Evolutionary conservation across 2,888 invertebrate species (phyloP), one percentile per base, ranked within the genome.

Genomic region (Drosophila rellima): DNA sequence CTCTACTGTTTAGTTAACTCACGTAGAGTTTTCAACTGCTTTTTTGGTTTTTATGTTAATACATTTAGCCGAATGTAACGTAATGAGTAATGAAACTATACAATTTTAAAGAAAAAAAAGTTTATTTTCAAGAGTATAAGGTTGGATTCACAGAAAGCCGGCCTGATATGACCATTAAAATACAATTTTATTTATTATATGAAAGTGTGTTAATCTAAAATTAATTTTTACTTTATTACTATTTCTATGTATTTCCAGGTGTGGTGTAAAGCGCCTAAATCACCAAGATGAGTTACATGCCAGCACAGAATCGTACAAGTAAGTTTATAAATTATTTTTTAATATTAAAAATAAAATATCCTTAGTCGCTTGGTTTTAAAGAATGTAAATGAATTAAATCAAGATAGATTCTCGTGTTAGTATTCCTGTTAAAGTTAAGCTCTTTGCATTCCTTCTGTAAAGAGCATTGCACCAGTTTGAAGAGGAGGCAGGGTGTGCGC

Each of bases 231-330:
- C 26, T 7, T 0, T 7, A 26, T 26, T 26, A 26, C 2, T 26
- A 26, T 26, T 26, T 26, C 26, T 23, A 40, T 64, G 7, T 64
- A 20, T 64, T 80, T 77, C 10, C 92, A 95, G 95, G 94, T 94
- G 94, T 94, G 94, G 94, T 94, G 94, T 94, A 94, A 94, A 91
- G 92, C 94, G 94, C 94, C 94, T 94, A 93, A 93, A 93, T 93
- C 95, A 95, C 94, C 94, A 97, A 90, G 82, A 91, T 97, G 97
- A 97, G 96, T 94, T 97, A 96, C 94, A 95, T 96, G 95, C 95
- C 96, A 91, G 94, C 96, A 86, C 96, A 96, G 93, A 95, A 95
- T 92, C 95, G 97, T 93, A 95, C 96, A 91, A 96, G 97, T 97
- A 94, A 96, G 96, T 96, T 87, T 48, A 62, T 18, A 20, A 26